These are phyloP conservation scores for Drymonia ruficornis DNA, from an alignment of 2,888 invertebrate species.

Conservation along the genomic window DNA sequence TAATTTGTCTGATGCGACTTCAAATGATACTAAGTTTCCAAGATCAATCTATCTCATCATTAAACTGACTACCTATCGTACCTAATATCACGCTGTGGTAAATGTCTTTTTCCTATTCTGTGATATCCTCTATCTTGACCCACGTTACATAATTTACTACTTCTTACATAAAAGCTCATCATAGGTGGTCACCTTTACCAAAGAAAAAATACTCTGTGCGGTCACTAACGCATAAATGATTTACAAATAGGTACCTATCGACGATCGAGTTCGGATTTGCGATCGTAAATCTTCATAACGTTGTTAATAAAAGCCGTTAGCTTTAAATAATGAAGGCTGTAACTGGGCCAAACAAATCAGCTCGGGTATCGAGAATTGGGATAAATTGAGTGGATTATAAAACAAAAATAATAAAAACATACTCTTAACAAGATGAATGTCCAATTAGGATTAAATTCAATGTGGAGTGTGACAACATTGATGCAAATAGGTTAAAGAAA, in stretches of 20 bases:
- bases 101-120: too few species aligned
- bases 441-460: not conserved
- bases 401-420: constrained; percentile 18
- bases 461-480: too few species aligned
- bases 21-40: too few species aligned
- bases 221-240: constrained; percentile 24
- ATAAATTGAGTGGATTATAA: constrained; percentile 36
- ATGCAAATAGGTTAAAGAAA: too few species aligned
- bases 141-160: too few species aligned
- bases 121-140: too few species aligned
- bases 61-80: too few species aligned
- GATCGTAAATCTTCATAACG: constrained; percentile 49
- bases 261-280: constrained; percentile 29
- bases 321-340: constrained; percentile 47
- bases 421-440: not conserved
- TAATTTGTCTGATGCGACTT: too few species aligned
- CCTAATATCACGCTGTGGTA: too few species aligned
- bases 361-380: constrained; percentile 32
- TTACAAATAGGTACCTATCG: constrained; percentile 24
- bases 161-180: not conserved
- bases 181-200: not conserved
- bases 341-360: constrained; percentile 49
- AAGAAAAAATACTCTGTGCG: too few species aligned
- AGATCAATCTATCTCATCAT: too few species aligned
- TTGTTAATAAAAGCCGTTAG: constrained; percentile 52